A percentile compares a stretch with the other conserved stretches of the same genome.
These are phyloP conservation scores for Borostomias antarcticus DNA, from an alignment of 2,797 vertebrate genomes.

Conservation along the genomic window DNA sequence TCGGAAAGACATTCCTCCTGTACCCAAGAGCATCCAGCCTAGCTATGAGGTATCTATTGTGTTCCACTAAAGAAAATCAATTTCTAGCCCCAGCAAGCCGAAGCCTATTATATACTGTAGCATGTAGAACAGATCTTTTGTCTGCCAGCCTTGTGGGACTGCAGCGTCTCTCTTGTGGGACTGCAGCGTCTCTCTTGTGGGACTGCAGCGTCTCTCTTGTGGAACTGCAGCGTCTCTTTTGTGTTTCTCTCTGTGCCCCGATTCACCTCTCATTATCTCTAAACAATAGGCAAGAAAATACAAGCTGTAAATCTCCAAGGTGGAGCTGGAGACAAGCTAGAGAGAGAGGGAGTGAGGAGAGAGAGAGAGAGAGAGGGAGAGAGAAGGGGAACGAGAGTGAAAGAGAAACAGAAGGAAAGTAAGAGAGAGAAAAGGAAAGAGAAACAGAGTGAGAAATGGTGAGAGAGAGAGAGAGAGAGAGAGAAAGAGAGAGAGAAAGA, in stretches of 20 bases:
- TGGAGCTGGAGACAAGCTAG: conserved; percentile 22
- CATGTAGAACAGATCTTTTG: neutral
- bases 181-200: no score
- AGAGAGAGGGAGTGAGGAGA: conserved; percentile 41
- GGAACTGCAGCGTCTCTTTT: no score
- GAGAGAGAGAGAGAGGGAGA: conserved; percentile 17
- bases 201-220: no score
- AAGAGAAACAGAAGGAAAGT: conserved; percentile 8
- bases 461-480: conserved; percentile 4
- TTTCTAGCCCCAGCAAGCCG: no score
- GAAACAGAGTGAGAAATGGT: conserved; percentile 21
- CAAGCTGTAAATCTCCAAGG: conserved; percentile 32
- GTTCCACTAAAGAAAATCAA: no score
- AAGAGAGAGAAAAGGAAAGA: conserved; percentile 29
- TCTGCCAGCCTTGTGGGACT: conserved; percentile 2
- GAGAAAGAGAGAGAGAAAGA: conserved; percentile 28
- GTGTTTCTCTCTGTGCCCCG: neutral
- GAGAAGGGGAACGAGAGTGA: neutral
- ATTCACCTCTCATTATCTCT: conserved; percentile 23
- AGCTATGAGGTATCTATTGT: no score
- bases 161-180: no score
- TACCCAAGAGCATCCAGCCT: neutral
- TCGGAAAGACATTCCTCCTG: no score
- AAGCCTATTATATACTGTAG: no score
- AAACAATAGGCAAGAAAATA: conserved; percentile 38